These are phyloP conservation scores for Myotis vivesi DNA, from an alignment of 2,797 vertebrate species.

Conservation along the genomic window DNA sequence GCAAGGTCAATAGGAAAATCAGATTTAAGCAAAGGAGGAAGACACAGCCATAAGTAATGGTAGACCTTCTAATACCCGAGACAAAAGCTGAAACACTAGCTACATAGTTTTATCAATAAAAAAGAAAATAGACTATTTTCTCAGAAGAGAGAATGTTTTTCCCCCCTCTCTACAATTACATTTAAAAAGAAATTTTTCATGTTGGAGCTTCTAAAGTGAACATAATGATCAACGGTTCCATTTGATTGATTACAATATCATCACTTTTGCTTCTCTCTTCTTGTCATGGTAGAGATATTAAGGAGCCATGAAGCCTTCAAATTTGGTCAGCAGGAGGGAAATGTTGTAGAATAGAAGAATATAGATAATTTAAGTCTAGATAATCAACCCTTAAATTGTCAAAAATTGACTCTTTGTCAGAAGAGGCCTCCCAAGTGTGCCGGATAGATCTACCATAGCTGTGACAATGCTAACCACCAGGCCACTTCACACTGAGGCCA, in stretches of 20 bases:
- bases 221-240: background rate
- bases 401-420: slow-evolving; percentile 41
- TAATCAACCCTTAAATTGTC: slow-evolving; percentile 43
- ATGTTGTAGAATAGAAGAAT: slow-evolving; percentile 27
- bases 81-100: background rate
- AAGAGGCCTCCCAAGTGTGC: background rate
- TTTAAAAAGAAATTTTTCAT: slow-evolving; percentile 31
- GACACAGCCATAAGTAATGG: background rate
- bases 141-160: background rate
- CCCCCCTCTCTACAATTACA: background rate
- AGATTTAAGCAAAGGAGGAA: slow-evolving; percentile 5
- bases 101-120: background rate
- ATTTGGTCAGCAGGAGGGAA: slow-evolving; percentile 53
- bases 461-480: background rate
- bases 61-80: background rate
- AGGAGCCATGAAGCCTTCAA: slow-evolving; percentile 34
- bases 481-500: background rate
- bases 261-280: slow-evolving; percentile 30
- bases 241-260: slow-evolving; percentile 44
- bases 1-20: background rate
- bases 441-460: background rate
- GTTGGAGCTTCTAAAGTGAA: background rate
- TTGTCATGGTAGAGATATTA: slow-evolving; percentile 24
- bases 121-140: slow-evolving; percentile 1
- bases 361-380: slow-evolving; percentile 46